Evolutionary conservation across 2,888 invertebrate species (phyloP), one percentile per base, ranked within the genome.

Genomic region (Bellardia bayeri): DNA sequence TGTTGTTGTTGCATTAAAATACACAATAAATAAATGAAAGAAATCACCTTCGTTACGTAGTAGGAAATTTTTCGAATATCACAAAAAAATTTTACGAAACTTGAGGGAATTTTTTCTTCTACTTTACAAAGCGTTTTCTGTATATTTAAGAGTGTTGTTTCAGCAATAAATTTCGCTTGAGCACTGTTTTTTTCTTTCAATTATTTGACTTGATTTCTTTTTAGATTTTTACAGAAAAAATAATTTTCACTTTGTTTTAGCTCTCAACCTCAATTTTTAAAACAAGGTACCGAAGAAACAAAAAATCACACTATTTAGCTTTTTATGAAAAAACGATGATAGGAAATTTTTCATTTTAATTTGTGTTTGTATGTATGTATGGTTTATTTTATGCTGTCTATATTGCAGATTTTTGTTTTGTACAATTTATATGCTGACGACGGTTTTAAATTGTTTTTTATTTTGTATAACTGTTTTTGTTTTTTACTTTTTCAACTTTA

Each of bases 241-340:
- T 89, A 13, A 23, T 91, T 90, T 90, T 89, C 91, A 91, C 91
- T 90, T 91, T 90, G 91, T 13, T 66, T 51, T 33, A 33, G 30
- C 51, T 76, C 40, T 82, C 84, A 75, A 79, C 78, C 82, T 71
- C 78, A 78, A 79, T 79, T 66, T 56, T 63, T 14, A 63, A 64
- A 83, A 42, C 37, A 56, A 69, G 78, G 68, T 82, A 82, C 71
- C 72, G 87, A 91, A 91, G 91, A 90, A 91, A 89, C 87, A 90
- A 91, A 89, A 30, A 90, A 90, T 91, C 91, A 91, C 91, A 91
- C 91, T 90, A 89, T 90, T 90, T 74, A 49, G 90, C 89, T 89
- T 90, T 80, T 81, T 85, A 89, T 86, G 88, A 85, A 82, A 79
- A 81, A 69, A 72, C 45, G 76, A 76, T 45, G n/a, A 75, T 40